Conservation (phyloP, 1,140 invertebrate species). For the Steinernema khuongi region DNA sequence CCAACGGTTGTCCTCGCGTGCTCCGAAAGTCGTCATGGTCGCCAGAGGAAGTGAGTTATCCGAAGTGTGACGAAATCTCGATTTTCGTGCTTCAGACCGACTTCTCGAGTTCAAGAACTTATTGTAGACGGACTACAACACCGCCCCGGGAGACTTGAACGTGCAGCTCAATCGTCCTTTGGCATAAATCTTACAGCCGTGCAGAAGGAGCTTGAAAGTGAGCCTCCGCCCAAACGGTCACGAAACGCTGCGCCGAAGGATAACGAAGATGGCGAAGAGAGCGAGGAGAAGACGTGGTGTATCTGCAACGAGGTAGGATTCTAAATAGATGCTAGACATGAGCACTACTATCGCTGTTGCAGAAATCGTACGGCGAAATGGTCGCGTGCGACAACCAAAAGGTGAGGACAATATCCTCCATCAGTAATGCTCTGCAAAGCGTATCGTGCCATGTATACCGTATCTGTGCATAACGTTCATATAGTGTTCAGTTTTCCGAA, state of each 20-base stretch:
- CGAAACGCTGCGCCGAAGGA: background rate
- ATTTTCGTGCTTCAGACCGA: background rate
- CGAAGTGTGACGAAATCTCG: background rate
- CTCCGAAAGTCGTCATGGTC: constrained; percentile 1
- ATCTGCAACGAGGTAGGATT: background rate
- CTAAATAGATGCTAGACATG: background rate
- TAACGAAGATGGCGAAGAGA: background rate
- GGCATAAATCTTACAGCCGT: background rate
- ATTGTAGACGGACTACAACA: background rate
- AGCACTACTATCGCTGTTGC: constrained; percentile 5
- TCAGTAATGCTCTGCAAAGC: too few relatives aligned
- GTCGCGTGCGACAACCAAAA: constrained; percentile 90
- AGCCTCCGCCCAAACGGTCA: background rate
- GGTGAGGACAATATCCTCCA: background rate
- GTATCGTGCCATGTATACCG: background rate
- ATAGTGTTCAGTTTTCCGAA: too few relatives aligned
- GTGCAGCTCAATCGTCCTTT: background rate
- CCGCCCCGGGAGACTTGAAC: background rate
- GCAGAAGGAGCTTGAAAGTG: background rate
- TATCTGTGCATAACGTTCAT: background rate
- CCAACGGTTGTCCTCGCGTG: background rate
- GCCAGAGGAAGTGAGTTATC: background rate
- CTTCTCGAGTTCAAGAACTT: constrained; percentile 2
- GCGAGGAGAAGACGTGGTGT: background rate
- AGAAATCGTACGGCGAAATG: constrained; percentile 86